Percentiles rank a stretch among this genome's conserved stretches.
These are phyloP conservation scores for Drosophila kanekoi DNA, from an alignment of 2,888 invertebrate species.

Conservation along the genomic window DNA sequence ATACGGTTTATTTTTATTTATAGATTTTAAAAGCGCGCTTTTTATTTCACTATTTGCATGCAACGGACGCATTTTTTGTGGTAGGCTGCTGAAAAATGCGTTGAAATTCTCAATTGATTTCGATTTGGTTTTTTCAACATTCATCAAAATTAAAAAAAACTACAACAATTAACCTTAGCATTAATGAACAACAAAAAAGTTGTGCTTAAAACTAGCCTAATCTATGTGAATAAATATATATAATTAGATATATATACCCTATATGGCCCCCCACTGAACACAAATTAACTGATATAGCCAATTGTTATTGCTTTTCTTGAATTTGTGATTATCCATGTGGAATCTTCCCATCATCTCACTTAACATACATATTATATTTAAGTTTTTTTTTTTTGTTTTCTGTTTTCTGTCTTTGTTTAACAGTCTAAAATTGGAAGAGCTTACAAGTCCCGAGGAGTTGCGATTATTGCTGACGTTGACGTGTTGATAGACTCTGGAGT, in stretches of 20 bases:
- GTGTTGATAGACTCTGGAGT: conserved; percentile 6
- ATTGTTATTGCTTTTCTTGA: conserved; percentile 25
- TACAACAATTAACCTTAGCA: conserved; percentile 53
- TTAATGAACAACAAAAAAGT: conserved; percentile 54
- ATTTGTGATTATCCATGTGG: conserved; percentile 21
- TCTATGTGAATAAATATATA: conserved; percentile 25
- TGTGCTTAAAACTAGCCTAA: conserved; percentile 49
- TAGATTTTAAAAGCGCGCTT: conserved; percentile 38
- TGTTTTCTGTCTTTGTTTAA: conserved; percentile 21
- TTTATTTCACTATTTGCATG: conserved; percentile 38
- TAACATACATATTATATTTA: conserved; percentile 25
- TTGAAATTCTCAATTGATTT: conserved; percentile 53
- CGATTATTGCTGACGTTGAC: conserved; percentile 2
- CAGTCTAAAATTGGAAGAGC: conserved; percentile 74
- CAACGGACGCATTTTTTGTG: conserved; percentile 42
- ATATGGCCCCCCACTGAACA: conserved; percentile 25
- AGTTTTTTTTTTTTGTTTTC: conserved; percentile 1
- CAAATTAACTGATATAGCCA: conserved; percentile 26
- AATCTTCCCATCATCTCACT: conserved; percentile 29
- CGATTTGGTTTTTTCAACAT: conserved; percentile 63
- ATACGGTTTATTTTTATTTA: not conserved
- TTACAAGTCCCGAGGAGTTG: conserved; percentile 51
- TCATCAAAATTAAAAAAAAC: conserved; percentile 61
- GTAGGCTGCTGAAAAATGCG: conserved; percentile 52
- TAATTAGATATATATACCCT: conserved; percentile 8